These are phyloP conservation scores for Vimba vimba DNA, from an alignment of 2,113 vertebrate genomes.

Conservation along the genomic window DNA sequence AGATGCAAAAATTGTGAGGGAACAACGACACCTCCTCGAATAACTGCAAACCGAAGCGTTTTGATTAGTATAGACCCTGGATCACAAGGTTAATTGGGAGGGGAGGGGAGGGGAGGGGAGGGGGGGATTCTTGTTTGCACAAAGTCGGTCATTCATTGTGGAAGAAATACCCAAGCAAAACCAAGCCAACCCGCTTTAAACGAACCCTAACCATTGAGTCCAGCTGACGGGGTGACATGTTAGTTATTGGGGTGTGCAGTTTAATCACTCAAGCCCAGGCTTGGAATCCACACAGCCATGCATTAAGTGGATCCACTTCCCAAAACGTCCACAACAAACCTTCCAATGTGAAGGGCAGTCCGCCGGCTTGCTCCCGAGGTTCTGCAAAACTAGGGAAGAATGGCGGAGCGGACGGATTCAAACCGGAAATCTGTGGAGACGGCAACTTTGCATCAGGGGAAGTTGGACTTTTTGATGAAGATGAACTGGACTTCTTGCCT, in stretches of 20 bases:
- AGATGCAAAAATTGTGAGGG: constrained; percentile 55
- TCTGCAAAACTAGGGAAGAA: constrained; percentile 79
- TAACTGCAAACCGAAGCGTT: constrained; percentile 61
- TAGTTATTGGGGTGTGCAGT: constrained; percentile 56
- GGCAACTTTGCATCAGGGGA: constrained; percentile 57
- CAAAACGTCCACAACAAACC: constrained; percentile 73
- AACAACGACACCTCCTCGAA: constrained; percentile 38
- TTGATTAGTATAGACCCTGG: constrained; percentile 67
- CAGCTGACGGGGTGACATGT: constrained; percentile 36
- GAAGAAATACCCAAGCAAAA: constrained; percentile 60
- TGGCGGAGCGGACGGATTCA: constrained; percentile 78
- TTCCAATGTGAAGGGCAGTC: constrained; percentile 62
- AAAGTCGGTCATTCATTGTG: constrained; percentile 46
- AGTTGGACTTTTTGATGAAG: constrained; percentile 68
- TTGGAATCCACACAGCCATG: constrained; percentile 64
- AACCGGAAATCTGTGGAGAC: constrained; percentile 64
- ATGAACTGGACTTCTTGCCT: constrained; percentile 63
- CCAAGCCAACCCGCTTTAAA: constrained; percentile 41
- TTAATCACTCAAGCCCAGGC: constrained; percentile 53
- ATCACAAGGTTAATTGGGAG: constrained; percentile 64
- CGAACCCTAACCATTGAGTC: constrained; percentile 27
- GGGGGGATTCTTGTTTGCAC: constrained; percentile 39
- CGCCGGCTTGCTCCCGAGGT: constrained; percentile 60
- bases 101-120: constrained; percentile 41
- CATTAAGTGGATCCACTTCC: constrained; percentile 55